Evolutionary conservation across 2,888 invertebrate species (phyloP).

Genomic region (Tenthredo amoena): DNA sequence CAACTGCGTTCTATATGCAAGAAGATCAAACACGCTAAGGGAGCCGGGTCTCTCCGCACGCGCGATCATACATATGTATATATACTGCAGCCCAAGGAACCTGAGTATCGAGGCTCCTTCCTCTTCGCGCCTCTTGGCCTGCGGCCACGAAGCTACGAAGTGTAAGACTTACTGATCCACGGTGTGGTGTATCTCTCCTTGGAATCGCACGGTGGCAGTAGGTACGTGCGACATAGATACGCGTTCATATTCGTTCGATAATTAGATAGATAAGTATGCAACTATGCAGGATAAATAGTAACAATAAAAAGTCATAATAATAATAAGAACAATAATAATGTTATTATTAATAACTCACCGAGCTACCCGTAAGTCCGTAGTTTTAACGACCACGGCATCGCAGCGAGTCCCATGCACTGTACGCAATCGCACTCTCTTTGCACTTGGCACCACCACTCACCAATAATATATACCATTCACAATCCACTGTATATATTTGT

Average conservation of each 20-base stretch:
- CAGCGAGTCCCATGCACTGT: constrained; percentile 69
- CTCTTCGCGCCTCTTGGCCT: constrained; percentile 38
- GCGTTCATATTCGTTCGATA: neutral
- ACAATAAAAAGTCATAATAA: constrained; percentile 40
- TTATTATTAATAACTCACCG: constrained; percentile 67
- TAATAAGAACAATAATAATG: neutral
- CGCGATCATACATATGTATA: neutral
- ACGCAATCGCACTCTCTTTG: constrained; percentile 67
- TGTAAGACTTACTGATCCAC: constrained; percentile 13
- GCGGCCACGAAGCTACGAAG: constrained; percentile 38
- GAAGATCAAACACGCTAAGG: neutral
- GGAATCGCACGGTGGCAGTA: constrained; percentile 17
- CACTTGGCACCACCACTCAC: constrained; percentile 66
- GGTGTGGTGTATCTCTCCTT: constrained; percentile 31
- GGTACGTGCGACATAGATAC: constrained; percentile 38
- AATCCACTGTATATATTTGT: constrained; percentile 54
- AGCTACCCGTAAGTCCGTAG: constrained; percentile 75
- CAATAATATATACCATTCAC: constrained; percentile 67
- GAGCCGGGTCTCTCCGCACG: constrained; percentile 35
- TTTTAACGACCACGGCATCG: constrained; percentile 75
- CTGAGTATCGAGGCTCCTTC: constrained; percentile 26
- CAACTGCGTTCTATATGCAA: neutral
- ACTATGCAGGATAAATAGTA: constrained; percentile 27
- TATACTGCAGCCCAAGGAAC: constrained; percentile 17
- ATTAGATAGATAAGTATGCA: neutral